Evolutionary conservation across 1,140 invertebrate genomes (phyloP).

Genomic region (Drosophila neocordata): DNA sequence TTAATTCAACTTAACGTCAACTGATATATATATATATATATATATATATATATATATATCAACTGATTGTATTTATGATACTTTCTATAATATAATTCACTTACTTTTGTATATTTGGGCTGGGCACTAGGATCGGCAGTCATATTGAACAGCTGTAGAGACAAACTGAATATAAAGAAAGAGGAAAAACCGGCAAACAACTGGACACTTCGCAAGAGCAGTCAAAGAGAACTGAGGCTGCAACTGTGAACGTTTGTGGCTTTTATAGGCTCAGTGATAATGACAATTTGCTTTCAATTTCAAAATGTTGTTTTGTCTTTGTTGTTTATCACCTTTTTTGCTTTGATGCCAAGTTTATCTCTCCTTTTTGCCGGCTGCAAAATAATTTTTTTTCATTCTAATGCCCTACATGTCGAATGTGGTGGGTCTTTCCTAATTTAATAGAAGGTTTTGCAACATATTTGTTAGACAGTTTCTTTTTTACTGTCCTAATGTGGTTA

Average conservation of each 20-base stretch:
- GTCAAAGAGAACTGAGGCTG: constrained; percentile 52
- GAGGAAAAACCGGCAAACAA: neutral
- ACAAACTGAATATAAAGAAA: neutral
- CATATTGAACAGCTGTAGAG: constrained; percentile 49
- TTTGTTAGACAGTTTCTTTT: neutral
- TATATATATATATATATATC: no score
- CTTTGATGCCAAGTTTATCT: constrained; percentile 34
- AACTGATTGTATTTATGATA: no score
- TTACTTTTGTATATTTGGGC: constrained; percentile 79
- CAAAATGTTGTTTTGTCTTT: constrained; percentile 28
- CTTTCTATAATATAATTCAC: constrained; percentile 27
- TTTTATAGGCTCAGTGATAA: constrained; percentile 58
- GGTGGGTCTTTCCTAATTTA: neutral
- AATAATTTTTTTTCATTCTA: constrained; percentile 16
- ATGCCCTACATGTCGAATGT: constrained; percentile 5
- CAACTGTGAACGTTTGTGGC: constrained; percentile 15
- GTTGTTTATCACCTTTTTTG: constrained; percentile 29
- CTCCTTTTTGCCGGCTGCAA: constrained; percentile 44
- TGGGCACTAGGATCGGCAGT: constrained; percentile 67
- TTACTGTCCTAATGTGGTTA: neutral
- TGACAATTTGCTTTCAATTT: constrained; percentile 36
- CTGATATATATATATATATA: no score
- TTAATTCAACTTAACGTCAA: no score
- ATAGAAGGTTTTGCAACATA: neutral
- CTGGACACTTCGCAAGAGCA: constrained; percentile 29